phyloP scores from a whole-genome alignment of 2,797 vertebrate species.

The Sebastes kiyomatsui region DNA sequence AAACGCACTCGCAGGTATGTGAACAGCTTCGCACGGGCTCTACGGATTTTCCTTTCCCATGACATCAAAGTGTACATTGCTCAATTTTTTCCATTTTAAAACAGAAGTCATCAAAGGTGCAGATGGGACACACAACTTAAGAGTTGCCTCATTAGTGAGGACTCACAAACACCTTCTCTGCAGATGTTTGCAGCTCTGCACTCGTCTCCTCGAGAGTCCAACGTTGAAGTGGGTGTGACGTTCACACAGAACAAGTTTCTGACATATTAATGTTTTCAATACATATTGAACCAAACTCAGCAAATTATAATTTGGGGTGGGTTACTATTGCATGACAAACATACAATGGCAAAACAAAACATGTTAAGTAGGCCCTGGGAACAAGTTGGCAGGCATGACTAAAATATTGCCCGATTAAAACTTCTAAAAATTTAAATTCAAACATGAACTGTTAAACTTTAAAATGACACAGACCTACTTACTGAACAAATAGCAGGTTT shows the following conservation, averaged over 20 bases:
- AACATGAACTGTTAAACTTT: constrained; percentile 52
- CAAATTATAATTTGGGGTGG: constrained; percentile 63
- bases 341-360: constrained; percentile 66
- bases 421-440: constrained; percentile 40
- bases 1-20: constrained; percentile 90
- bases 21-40: constrained; percentile 95
- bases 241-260: constrained; percentile 50
- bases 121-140: constrained; percentile 95
- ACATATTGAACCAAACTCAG: constrained; percentile 70
- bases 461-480: constrained; percentile 50
- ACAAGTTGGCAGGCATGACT: constrained; percentile 53
- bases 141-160: constrained; percentile 94
- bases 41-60: constrained; percentile 91
- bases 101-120: constrained; percentile 98
- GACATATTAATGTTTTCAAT: constrained; percentile 61
- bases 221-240: constrained; percentile 49
- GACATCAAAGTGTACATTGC: constrained; percentile 98
- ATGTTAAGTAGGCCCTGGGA: constrained; percentile 51
- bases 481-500: constrained; percentile 55
- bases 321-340: constrained; percentile 66
- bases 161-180: constrained; percentile 90
- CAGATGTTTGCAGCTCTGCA: constrained; percentile 84
- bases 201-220: constrained; percentile 75
- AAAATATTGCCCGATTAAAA: constrained; percentile 51
- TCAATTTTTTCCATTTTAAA: constrained; percentile 95